phyloP scores from a whole-genome alignment of 2,888 invertebrate genomes.

The Cordilura impudica region DNA sequence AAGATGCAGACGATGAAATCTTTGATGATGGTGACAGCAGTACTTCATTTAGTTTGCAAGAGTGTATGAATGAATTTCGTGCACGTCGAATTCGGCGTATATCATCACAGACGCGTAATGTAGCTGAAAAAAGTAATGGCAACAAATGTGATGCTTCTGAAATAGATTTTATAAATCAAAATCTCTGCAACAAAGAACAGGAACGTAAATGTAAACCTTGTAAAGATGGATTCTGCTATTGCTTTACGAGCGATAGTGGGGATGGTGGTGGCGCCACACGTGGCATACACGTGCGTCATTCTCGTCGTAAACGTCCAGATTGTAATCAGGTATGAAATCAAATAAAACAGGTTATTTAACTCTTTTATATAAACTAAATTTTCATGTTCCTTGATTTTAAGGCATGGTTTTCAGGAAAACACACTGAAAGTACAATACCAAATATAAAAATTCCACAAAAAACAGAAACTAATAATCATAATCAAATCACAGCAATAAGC shows the following conservation, averaged over 20 bases:
- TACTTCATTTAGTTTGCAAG: conserved; percentile 74
- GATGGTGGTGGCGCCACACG: conserved; percentile 67
- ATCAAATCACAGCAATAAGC: conserved; percentile 68
- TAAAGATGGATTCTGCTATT: conserved; percentile 76
- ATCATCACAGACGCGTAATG: conserved; percentile 69
- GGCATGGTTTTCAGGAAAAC: not conserved
- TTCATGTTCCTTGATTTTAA: not conserved
- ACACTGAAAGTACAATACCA: not conserved
- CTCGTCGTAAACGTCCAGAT: conserved; percentile 68
- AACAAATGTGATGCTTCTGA: conserved; percentile 65
- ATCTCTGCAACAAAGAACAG: conserved; percentile 73
- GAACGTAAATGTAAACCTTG: conserved; percentile 76
- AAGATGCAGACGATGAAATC: conserved; percentile 66
- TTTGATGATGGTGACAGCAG: conserved; percentile 69
- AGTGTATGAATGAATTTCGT: conserved; percentile 75
- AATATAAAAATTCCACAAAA: conserved; percentile 11
- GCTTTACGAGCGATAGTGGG: conserved; percentile 77
- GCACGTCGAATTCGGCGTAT: conserved; percentile 71
- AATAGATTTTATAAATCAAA: conserved; percentile 73
- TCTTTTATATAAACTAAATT: not conserved
- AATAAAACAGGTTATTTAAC: not conserved
- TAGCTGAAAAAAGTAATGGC: conserved; percentile 9
- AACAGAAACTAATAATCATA: not conserved
- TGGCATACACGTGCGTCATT: conserved; percentile 66
- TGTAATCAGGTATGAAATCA: conserved; percentile 64